Evolutionary conservation across 1,140 invertebrate species (phyloP).

Genomic region (Anthonomus grandis): DNA sequence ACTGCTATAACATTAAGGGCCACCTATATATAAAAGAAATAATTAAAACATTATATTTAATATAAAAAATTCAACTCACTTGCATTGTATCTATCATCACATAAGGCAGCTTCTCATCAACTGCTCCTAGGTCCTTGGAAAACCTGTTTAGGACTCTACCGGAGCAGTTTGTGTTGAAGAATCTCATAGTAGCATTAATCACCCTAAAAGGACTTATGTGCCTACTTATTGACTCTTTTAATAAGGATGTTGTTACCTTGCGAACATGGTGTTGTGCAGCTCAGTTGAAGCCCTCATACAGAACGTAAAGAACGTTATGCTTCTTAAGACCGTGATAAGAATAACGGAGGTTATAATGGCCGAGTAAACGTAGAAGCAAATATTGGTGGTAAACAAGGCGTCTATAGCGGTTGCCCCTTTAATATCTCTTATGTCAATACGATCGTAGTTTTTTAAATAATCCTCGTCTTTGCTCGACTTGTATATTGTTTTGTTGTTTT

Average conservation of each 20-base stretch:
- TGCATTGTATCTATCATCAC: constrained; percentile 71
- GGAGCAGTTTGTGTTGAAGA: constrained; percentile 84
- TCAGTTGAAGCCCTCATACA: constrained; percentile 62
- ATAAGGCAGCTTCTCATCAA: constrained; percentile 80
- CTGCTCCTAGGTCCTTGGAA: constrained; percentile 71
- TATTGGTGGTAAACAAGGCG: constrained; percentile 35
- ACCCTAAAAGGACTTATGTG: constrained; percentile 51
- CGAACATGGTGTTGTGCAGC: constrained; percentile 83
- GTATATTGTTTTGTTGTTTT: constrained; percentile 19
- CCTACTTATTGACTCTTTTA: neutral
- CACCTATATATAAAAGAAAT: constrained; percentile 53
- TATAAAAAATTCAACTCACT: constrained; percentile 73
- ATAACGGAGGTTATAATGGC: constrained; percentile 52
- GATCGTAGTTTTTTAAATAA: constrained; percentile 17
- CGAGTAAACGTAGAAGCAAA: constrained; percentile 49
- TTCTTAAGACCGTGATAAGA: constrained; percentile 59
- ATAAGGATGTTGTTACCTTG: constrained; percentile 22
- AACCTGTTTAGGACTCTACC: constrained; percentile 76
- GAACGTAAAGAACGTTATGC: constrained; percentile 68
- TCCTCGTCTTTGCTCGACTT: constrained; percentile 43
- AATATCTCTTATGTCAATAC: neutral
- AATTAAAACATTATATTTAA: neutral
- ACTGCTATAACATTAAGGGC: constrained; percentile 34
- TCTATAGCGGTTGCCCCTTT: constrained; percentile 5
- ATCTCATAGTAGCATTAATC: constrained; percentile 77